Evolutionary conservation across 2,888 invertebrate species (phyloP).

Genomic region (Sinelater perroti): DNA sequence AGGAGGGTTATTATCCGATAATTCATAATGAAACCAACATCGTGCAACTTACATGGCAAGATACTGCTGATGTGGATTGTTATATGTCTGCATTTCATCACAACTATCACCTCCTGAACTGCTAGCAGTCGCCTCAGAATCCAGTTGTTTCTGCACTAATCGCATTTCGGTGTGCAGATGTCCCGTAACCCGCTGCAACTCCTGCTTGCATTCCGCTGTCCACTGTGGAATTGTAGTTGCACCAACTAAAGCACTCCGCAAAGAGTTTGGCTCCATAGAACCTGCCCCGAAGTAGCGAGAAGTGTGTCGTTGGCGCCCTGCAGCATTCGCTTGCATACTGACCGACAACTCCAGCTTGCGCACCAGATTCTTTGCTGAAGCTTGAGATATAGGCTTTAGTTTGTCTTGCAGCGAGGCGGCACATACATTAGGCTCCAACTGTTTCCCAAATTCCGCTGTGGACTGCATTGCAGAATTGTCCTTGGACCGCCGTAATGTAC

Average conservation of each 20-base stretch:
- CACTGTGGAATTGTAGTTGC: conserved; percentile 60
- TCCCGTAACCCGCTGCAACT: conserved; percentile 77
- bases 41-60: conserved; percentile 82
- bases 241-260: conserved; percentile 47
- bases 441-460: neutral
- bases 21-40: too few relatives aligned
- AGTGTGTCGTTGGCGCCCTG: conserved; percentile 54
- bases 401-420: conserved; percentile 46
- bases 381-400: conserved; percentile 60
- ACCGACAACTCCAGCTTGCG: conserved; percentile 64
- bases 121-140: conserved; percentile 93
- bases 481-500: conserved; percentile 57
- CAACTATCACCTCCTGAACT: conserved; percentile 95
- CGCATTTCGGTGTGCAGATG: conserved; percentile 77
- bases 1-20: too few relatives aligned
- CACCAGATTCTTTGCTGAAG: conserved; percentile 68
- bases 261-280: conserved; percentile 53
- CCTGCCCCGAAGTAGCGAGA: conserved; percentile 66
- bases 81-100: conserved; percentile 85
- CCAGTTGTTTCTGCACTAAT: conserved; percentile 78
- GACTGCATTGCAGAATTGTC: conserved; percentile 17
- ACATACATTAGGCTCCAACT: conserved; percentile 10
- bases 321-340: conserved; percentile 57
- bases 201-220: conserved; percentile 61
- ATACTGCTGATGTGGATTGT: conserved; percentile 78